Evolutionary conservation across 2,113 vertebrate genomes (phyloP).

Genomic region (Rhinopomastus cyanomelas): DNA sequence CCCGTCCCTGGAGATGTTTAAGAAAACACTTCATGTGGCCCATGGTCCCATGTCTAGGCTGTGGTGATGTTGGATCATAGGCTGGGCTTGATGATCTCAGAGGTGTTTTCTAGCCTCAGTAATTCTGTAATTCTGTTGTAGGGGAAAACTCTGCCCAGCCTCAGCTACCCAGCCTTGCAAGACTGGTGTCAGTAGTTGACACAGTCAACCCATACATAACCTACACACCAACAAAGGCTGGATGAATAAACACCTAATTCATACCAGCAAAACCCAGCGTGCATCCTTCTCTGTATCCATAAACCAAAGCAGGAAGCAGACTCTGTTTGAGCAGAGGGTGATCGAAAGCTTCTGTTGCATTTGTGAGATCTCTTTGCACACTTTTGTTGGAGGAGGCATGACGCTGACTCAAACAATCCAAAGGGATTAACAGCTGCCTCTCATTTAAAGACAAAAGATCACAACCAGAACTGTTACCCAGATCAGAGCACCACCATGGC

Average conservation of each 20-base stretch:
- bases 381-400: neutral
- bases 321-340: neutral
- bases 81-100: too few species aligned
- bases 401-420: fast-evolving
- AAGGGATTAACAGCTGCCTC: neutral
- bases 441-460: neutral
- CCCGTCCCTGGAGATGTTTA: too few species aligned
- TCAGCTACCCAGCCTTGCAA: neutral
- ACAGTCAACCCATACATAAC: neutral
- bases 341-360: neutral
- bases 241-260: neutral
- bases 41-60: too few species aligned
- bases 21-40: too few species aligned
- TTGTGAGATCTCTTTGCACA: neutral
- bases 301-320: neutral
- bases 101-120: too few species aligned
- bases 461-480: neutral
- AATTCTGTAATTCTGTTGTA: too few species aligned
- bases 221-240: fast-evolving
- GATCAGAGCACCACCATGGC: neutral
- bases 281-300: neutral
- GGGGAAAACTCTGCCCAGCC: neutral
- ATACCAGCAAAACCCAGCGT: neutral
- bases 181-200: neutral
- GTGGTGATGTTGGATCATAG: too few species aligned